A percentile compares a stretch with the other conserved stretches of the same genome.
Conservation (phyloP, 2,888 invertebrate genomes). For the Creontiades dilutus region DNA sequence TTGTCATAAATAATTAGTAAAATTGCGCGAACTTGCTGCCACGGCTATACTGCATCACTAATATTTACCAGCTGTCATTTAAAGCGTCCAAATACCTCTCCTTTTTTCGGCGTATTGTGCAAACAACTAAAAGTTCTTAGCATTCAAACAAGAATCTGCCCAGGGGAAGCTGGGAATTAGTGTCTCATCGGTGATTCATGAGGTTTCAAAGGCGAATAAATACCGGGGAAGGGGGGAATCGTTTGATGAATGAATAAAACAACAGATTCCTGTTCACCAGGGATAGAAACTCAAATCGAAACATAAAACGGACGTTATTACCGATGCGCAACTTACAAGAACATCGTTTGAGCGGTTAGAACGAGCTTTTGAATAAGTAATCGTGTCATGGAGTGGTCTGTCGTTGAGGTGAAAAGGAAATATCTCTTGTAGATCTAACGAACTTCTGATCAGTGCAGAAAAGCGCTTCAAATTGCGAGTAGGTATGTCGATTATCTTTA, state of each 20-base stretch:
- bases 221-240: background rate
- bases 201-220: conserved; percentile 10
- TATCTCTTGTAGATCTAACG: background rate
- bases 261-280: background rate
- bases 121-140: too few relatives aligned
- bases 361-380: too few relatives aligned
- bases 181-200: conserved; percentile 17
- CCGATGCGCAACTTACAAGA: conserved; percentile 4
- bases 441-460: background rate
- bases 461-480: background rate
- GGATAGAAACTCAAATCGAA: background rate
- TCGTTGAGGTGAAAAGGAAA: background rate
- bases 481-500: too few relatives aligned
- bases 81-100: too few relatives aligned
- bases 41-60: too few relatives aligned
- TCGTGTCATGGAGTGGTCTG: too few relatives aligned
- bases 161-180: background rate
- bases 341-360: background rate
- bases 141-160: too few relatives aligned
- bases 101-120: too few relatives aligned
- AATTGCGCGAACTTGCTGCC: background rate
- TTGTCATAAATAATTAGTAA: too few relatives aligned
- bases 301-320: conserved; percentile 20
- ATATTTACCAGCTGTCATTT: too few relatives aligned
- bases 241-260: conserved; percentile 26